Percentiles rank a stretch among this genome's conserved stretches.
These are phyloP conservation scores for Mallateleia sp. DNA, from an alignment of 2,888 invertebrate genomes.

Conservation along the genomic window DNA sequence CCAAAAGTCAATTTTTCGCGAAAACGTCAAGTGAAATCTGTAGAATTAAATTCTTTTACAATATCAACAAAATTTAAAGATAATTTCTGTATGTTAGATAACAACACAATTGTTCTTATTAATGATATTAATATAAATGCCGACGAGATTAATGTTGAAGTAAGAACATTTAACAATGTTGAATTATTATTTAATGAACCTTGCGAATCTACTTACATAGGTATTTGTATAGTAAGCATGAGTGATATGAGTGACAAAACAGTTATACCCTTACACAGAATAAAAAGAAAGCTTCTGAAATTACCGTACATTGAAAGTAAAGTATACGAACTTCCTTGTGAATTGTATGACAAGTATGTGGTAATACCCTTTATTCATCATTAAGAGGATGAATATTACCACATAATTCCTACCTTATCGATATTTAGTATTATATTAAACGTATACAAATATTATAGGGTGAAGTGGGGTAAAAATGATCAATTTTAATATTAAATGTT, in stretches of 20 bases:
- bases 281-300: conserved; percentile 27
- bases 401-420: too few relatives aligned
- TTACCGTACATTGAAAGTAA: conserved; percentile 1
- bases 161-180: conserved; percentile 9
- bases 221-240: conserved; percentile 39
- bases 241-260: not conserved
- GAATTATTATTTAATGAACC: conserved; percentile 25
- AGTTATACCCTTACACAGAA: not conserved
- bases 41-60: conserved; percentile 9
- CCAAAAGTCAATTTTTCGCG: conserved; percentile 18
- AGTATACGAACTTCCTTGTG: not conserved
- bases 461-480: too few relatives aligned
- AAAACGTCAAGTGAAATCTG: not conserved
- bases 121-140: not conserved
- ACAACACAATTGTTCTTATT: conserved; percentile 18
- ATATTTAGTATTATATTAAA: too few relatives aligned
- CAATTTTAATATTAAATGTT: too few relatives aligned
- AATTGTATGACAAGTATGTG: conserved; percentile 22
- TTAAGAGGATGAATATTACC: too few relatives aligned
- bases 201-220: conserved; percentile 25
- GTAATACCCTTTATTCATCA: conserved; percentile 28
- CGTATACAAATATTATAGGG: too few relatives aligned
- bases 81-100: conserved; percentile 6
- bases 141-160: conserved; percentile 3
- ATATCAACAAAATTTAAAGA: conserved; percentile 29